phyloP scores from a whole-genome alignment of 2,888 invertebrate genomes.

The Apeira syringaria region DNA sequence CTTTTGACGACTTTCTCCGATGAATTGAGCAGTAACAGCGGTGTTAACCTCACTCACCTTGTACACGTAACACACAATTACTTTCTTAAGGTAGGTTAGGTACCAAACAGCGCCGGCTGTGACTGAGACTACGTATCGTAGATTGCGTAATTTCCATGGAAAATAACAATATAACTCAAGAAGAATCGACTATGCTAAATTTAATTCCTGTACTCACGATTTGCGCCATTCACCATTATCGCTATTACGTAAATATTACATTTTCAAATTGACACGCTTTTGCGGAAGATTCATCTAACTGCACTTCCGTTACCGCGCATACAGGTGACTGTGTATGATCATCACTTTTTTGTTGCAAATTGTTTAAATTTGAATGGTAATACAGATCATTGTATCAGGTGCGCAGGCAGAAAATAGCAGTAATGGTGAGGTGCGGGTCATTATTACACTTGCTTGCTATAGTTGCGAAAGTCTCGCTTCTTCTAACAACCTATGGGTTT shows the following conservation, averaged over 20 bases:
- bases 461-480: slow-evolving; percentile 72
- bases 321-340: slow-evolving; percentile 21
- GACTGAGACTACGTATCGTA: slow-evolving; percentile 27
- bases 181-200: slow-evolving; percentile 17
- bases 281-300: slow-evolving; percentile 43
- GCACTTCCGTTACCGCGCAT: slow-evolving; percentile 38
- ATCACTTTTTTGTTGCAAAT: slow-evolving; percentile 20
- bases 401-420: not conserved
- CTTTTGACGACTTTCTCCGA: slow-evolving; percentile 51
- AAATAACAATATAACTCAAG: slow-evolving; percentile 34
- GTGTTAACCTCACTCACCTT: slow-evolving; percentile 37
- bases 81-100: slow-evolving; percentile 36
- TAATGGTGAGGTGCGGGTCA: slow-evolving; percentile 9
- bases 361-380: slow-evolving; percentile 18
- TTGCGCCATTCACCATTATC: slow-evolving; percentile 37
- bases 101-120: slow-evolving; percentile 16
- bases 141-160: slow-evolving; percentile 43
- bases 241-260: slow-evolving; percentile 46
- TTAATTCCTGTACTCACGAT: slow-evolving; percentile 42
- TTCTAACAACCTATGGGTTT: slow-evolving; percentile 61
- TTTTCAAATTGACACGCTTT: slow-evolving; percentile 43
- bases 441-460: slow-evolving; percentile 65
- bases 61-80: slow-evolving; percentile 39
- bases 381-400: not conserved
- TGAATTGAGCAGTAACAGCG: slow-evolving; percentile 39